Percentiles rank a stretch among this genome's conserved stretches.
Evolutionary conservation across 2,113 vertebrate genomes (phyloP).

Genomic region (Gnathonemus echidnorhynchus): DNA sequence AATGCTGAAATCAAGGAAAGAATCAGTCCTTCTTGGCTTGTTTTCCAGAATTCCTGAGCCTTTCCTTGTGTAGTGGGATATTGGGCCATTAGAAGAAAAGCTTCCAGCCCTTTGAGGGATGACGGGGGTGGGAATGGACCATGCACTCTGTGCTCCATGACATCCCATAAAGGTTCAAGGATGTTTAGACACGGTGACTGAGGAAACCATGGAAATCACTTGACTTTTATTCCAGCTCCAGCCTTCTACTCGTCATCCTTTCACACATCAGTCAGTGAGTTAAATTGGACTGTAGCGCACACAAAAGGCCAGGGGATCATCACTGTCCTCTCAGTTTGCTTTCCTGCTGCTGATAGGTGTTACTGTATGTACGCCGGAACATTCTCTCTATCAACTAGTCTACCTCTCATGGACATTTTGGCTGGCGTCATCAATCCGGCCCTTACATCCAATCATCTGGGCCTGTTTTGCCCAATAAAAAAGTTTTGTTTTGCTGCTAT

Average conservation of each 20-base stretch:
- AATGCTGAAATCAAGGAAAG: background rate
- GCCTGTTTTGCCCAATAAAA: constrained; percentile 7
- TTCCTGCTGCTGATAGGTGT: background rate
- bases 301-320: background rate
- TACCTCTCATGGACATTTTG: constrained; percentile 24
- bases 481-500: background rate
- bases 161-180: background rate
- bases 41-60: background rate
- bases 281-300: background rate
- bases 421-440: constrained; percentile 4
- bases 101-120: background rate
- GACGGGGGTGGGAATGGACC: background rate
- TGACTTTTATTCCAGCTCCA: background rate
- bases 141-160: background rate
- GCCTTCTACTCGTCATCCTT: background rate
- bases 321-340: background rate
- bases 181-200: background rate
- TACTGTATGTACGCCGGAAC: constrained; percentile 13
- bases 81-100: background rate
- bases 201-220: background rate
- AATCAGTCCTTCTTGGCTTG: background rate
- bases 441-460: background rate
- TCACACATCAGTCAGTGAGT: background rate
- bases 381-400: constrained; percentile 36
- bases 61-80: background rate